Evolutionary conservation across 2,113 vertebrate genomes (phyloP), one percentile per base, ranked within the genome.

Genomic region (Mesoclemmys tuberculata): DNA sequence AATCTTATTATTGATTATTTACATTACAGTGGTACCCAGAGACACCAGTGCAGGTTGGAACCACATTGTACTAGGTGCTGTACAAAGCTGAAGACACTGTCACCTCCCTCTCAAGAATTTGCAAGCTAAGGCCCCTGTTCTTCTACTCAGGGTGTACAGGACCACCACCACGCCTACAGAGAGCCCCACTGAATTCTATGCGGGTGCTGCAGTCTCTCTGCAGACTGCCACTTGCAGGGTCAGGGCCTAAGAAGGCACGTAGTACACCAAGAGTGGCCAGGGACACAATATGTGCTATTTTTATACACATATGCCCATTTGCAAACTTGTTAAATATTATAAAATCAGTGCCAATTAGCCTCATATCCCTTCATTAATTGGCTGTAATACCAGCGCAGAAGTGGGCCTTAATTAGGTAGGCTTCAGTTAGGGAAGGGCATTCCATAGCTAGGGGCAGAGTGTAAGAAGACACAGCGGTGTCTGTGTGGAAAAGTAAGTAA

Each of bases 401-500:
- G 12, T 26, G 26, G 22, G 41, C 27, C 38, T 26, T 46, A 46
- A 46, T 29, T 27, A 29, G 27, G 41, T 77, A 71, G 19, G 5
- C 19, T 21, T 71, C 64, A 71, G 18, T 35, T 35, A 74, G 71
- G 38, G 22, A 41, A 77, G 13, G 7, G 26, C 11, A 46, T 13
- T 24, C 74, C 74, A 77, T 41, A 24, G 26, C 10, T 27, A 46
- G 26, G 41, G 24, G 12, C 41, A 77, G 26, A 29, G 74, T 27
- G 41, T 71, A 38, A 71, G 35, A n/a, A 38, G 19, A 12, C 19
- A 21, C 0, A 0, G 3, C 0, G 0, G 3, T 9, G 24, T 31
- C 31, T 86, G 77, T 85, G 88, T 38, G 35, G 38, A 46, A 52
- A 85, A 80, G 89, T 79, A 74, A 31, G 1, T 21, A 24, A 51